Conservation (phyloP, 2,113 vertebrate genomes). For the Hystrix cristata region DNA sequence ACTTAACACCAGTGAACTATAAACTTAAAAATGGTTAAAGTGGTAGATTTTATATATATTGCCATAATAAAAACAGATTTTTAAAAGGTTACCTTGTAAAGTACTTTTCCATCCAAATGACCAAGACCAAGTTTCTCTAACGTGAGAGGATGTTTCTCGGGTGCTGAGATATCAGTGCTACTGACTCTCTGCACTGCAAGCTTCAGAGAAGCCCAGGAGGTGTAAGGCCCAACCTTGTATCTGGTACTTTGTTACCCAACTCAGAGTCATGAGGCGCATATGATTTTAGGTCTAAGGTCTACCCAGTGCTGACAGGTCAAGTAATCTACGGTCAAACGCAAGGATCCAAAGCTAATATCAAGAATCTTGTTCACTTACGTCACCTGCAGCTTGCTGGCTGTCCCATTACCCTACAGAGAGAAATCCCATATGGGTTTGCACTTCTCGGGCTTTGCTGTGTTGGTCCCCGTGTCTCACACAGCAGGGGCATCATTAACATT, state of each 20-base stretch:
- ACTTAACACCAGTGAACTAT: neutral
- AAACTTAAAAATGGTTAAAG: neutral
- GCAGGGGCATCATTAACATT: neutral
- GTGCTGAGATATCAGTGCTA: neutral
- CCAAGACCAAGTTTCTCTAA: neutral
- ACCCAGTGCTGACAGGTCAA: neutral
- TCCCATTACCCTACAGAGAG: neutral
- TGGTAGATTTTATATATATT: neutral
- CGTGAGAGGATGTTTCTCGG: neutral
- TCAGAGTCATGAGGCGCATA: neutral
- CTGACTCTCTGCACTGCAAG: neutral
- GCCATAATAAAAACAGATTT: neutral
- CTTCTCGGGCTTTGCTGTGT: neutral
- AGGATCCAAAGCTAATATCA: neutral
- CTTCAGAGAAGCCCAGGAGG: neutral
- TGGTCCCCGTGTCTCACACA: neutral
- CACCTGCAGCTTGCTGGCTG: conserved; percentile 19
- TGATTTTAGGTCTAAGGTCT: neutral
- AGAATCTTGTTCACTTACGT: neutral
- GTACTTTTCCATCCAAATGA: neutral
- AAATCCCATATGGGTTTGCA: neutral
- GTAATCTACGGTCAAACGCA: neutral
- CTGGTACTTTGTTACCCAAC: neutral
- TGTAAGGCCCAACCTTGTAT: neutral
- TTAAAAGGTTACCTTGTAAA: neutral